Conservation (phyloP, 1,140 invertebrate species). For the Leucophenga varia region DNA sequence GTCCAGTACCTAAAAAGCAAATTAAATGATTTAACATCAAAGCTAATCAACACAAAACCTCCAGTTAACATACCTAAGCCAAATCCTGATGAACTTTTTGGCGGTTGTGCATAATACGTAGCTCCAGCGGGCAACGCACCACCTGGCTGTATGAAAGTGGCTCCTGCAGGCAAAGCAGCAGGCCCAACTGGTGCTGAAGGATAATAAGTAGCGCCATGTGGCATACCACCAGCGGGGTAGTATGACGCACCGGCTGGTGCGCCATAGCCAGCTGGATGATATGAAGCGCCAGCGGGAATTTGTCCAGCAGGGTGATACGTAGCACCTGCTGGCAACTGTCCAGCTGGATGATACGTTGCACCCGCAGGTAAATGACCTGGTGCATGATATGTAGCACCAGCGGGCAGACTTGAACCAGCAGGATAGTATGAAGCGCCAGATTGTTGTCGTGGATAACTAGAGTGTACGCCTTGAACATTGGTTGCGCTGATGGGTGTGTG, state of each 20-base stretch:
- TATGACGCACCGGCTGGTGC: conserved; percentile 33
- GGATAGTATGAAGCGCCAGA: conserved; percentile 14
- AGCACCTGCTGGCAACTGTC: conserved; percentile 20
- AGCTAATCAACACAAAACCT: neutral
- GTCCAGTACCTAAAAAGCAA: conserved; percentile 34
- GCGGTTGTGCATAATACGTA: conserved; percentile 42
- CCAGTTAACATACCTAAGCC: conserved; percentile 37
- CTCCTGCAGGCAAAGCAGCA: conserved; percentile 32
- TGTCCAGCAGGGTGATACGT: conserved; percentile 35
- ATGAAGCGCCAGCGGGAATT: conserved; percentile 39
- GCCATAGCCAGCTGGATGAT: conserved; percentile 29
- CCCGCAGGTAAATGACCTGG: conserved; percentile 12
- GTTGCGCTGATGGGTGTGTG: conserved; percentile 37
- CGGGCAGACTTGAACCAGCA: neutral
- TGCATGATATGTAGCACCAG: conserved; percentile 15
- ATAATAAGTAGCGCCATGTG: conserved; percentile 28
- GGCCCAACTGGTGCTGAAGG: conserved; percentile 12
- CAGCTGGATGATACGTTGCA: conserved; percentile 15
- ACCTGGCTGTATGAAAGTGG: conserved; percentile 38
- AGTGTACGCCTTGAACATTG: conserved; percentile 39
- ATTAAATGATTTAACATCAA: neutral
- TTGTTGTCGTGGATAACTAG: conserved; percentile 38
- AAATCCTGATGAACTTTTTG: conserved; percentile 32
- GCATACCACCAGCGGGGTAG: conserved; percentile 28
- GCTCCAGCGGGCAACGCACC: conserved; percentile 40